Evolutionary conservation across 2,797 vertebrate genomes (phyloP).

Genomic region (Lemur catta): DNA sequence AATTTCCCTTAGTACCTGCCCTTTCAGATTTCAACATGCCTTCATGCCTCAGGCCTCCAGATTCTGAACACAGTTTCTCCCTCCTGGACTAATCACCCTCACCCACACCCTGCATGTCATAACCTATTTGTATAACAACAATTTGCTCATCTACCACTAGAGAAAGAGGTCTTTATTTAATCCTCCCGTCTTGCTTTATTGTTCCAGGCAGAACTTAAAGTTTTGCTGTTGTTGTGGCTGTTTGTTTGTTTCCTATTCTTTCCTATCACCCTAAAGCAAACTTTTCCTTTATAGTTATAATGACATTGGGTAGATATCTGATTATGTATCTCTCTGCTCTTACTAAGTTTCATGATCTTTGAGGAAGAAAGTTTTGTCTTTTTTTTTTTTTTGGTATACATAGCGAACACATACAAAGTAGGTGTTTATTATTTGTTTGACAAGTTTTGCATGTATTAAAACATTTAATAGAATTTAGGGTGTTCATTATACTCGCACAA

Average conservation of each 20-base stretch:
- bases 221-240: no score
- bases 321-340: neutral
- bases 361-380: neutral
- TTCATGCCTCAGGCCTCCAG: neutral
- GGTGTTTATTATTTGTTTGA: neutral
- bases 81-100: neutral
- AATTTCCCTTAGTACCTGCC: neutral
- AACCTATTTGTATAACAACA: neutral
- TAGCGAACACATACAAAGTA: neutral
- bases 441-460: neutral
- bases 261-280: neutral
- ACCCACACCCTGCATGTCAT: neutral
- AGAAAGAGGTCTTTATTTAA: neutral
- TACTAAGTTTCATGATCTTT: neutral
- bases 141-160: neutral
- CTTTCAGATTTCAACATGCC: neutral
- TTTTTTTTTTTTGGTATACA: neutral
- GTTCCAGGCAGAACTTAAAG: neutral
- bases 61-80: neutral
- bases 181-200: fast-evolving
- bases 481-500: neutral
- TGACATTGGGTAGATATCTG: neutral
- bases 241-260: neutral
- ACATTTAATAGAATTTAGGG: neutral
- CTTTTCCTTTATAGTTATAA: neutral